Evolutionary conservation across 2,113 vertebrate genomes (phyloP), one percentile per base, ranked within the genome.

Genomic region (Ahaetulla prasina): DNA sequence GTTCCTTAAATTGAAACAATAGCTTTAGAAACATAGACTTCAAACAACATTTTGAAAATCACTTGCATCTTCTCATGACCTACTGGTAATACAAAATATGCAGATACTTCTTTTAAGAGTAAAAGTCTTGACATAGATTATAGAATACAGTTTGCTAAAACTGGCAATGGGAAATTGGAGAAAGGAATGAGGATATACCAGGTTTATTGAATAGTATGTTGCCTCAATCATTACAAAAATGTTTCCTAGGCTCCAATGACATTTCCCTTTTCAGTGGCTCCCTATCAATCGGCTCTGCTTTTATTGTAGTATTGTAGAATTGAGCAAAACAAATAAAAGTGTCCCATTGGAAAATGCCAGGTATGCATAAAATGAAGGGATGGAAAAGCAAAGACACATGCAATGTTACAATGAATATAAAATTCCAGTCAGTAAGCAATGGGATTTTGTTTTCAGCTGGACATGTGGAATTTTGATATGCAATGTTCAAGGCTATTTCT

Each of bases 191-290:
- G 87, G 90, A 92, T 91, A 86, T 89, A 80, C 27, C 88, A 2
- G 35, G 89, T 63, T 88, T 86, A 30, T 89, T 92, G 93, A 92
- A 57, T 74, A 92, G 80, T 93, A 57, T 55, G 88, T 95, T 94
- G 53, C 49, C 95, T 95, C 92, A 95, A 87, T 91, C 87, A n/a
- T 63, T 93, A 92, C 92, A 95, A 80, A 68, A 95, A 88, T 94
- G 91, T 95, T 94, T 96, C 93, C 91, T 93, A 89, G 93, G 95
- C 91, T 23, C 54, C 93, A 92, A 95, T 53, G 89, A 90, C 74
- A 94, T 96, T 96, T 95, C 95, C 95, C 80, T 96, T 92, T 96
- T 89, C 60, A 25, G 54, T 94, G 91, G 88, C 90, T 89, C 93
- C 91, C 35, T 95, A 60, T 86, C 93, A 80, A 90, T 90, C 85